Base-by-base conservation (phyloP, 2,113 vertebrate species). In the Fulmarus glacialis region DNA sequence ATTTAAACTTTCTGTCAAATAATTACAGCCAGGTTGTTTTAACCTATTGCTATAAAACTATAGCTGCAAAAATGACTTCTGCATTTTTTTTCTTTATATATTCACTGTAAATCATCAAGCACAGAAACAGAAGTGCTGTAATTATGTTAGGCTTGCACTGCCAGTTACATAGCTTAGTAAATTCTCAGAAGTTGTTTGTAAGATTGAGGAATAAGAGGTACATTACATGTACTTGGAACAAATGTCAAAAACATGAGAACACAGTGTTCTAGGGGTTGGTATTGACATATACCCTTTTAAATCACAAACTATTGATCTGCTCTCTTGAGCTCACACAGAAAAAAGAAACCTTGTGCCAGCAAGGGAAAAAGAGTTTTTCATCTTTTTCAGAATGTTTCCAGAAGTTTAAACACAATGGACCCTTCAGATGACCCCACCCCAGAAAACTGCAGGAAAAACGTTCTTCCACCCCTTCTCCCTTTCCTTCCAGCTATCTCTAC, bases 171-270 rank as follows among this genome's bases (percentile, higher is more conserved):
- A 73, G 12, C 36, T 87, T 80, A 73, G 23, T 68, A 89, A 78
- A 83, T 84, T 63, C 79, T 75, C 20, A 52, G 52, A 48, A 88
- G 55, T 6, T 63, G 1, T 94, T 94, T 82, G 48, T 36, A 84
- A 87, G 47, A 36, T 80, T 48, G 34, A 64, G 16, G 43, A 80
- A 36, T 59, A 89, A 85, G 59, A 68, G 21, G 11, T 53, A 58
- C 43, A 67, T 43, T 89, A 27, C 42, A 80, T 26, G 43, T 70
- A 48, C 45, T 93, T 89, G 72, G n/a, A 74, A 40, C 2, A 96
- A 96, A 92, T 94, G 59, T 89, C 81, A 95, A 91, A 97, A 97
- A 34, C 21, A 81, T 70, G 56, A 95, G 48, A 92, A 90, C 64
- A 56, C 32, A 16, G 11, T 74, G 13, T 58, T 42, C 86, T 32